Conservation (phyloP, 2,797 vertebrate genomes). For the Chrysocyon brachyurus region DNA sequence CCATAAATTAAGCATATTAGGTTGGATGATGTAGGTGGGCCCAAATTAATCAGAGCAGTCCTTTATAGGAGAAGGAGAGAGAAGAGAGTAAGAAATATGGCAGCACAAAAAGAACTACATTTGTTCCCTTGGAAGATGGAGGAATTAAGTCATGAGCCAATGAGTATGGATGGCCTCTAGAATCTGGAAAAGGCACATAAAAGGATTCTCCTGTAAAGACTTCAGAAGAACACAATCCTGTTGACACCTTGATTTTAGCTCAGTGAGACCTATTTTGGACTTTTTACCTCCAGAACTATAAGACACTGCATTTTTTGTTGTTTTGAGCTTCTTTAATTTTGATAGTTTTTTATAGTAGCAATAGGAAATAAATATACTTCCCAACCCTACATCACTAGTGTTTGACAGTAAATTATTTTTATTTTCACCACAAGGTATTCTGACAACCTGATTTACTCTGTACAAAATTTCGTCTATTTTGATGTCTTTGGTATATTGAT, state of each 20-base stretch:
- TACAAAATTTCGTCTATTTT: neutral
- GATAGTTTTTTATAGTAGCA: neutral
- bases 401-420: neutral
- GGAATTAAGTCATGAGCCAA: neutral
- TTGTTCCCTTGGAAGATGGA: neutral
- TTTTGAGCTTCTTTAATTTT: neutral
- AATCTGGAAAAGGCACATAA: neutral
- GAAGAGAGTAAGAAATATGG: neutral
- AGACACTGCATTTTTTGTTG: neutral
- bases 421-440: slow-evolving; percentile 22
- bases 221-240: neutral
- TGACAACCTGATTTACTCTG: neutral
- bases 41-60: neutral
- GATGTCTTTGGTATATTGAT: neutral
- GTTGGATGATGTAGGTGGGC: neutral
- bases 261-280: neutral
- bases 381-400: neutral
- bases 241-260: neutral
- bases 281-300: neutral
- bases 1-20: neutral
- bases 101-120: accelerated
- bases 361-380: neutral
- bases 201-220: neutral
- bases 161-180: neutral
- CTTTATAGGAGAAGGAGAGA: neutral